These are phyloP conservation scores for Drosophila triauraria DNA, from an alignment of 1,140 invertebrate species.

Conservation along the genomic window DNA sequence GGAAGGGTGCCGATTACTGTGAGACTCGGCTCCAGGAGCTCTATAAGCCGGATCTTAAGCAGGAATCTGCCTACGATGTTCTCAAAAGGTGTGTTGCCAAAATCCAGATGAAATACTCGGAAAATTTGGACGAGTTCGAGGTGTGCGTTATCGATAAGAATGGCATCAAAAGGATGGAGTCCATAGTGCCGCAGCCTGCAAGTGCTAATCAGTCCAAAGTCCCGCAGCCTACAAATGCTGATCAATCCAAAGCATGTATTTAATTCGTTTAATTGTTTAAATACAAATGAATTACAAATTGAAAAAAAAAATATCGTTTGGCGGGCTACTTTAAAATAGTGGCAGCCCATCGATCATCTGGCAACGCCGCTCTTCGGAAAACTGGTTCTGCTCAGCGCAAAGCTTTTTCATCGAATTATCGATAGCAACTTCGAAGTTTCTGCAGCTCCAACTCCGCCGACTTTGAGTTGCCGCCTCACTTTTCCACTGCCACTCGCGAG, in stretches of 20 bases:
- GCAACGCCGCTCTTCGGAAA: not conserved
- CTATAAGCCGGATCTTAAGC: conserved; percentile 91
- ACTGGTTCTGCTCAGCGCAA: conserved; percentile 1
- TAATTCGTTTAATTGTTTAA: too few relatives aligned
- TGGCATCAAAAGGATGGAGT: conserved; percentile 86
- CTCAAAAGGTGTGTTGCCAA: conserved; percentile 94
- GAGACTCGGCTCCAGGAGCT: conserved; percentile 92
- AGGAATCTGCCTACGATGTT: conserved; percentile 92
- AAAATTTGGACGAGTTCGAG: conserved; percentile 95
- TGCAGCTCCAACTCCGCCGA: conserved; percentile 5
- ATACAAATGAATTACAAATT: too few relatives aligned
- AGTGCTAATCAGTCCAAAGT: too few relatives aligned
- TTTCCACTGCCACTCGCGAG: conserved; percentile 40
- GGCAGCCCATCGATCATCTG: not conserved
- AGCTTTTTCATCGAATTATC: too few relatives aligned
- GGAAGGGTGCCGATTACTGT: conserved; percentile 95
- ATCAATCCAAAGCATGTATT: too few relatives aligned
- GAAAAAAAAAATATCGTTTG: too few relatives aligned
- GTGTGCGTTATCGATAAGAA: conserved; percentile 91
- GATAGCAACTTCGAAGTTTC: too few relatives aligned
- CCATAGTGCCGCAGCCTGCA: not conserved
- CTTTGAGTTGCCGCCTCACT: conserved; percentile 35
- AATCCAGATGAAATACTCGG: conserved; percentile 94
- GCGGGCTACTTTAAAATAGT: not conserved
- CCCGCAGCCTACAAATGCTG: too few relatives aligned